These are phyloP conservation scores for Eupithecia centaureata DNA, from an alignment of 2,888 invertebrate genomes.

Conservation along the genomic window DNA sequence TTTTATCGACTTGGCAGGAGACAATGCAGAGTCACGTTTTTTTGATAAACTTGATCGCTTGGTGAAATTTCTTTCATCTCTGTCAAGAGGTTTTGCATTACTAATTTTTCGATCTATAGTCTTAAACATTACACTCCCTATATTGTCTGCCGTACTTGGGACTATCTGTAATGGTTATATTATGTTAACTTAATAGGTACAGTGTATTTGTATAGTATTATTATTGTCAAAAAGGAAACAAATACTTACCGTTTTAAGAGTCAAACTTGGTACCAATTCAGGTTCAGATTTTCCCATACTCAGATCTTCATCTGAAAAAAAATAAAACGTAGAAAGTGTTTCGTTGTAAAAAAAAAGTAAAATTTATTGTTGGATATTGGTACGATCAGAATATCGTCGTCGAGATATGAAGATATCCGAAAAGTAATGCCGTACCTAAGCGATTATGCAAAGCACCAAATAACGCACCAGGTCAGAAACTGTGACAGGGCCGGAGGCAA, in stretches of 20 bases:
- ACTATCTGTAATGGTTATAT: constrained; percentile 28
- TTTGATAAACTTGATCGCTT: constrained; percentile 28
- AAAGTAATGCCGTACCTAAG: not conserved
- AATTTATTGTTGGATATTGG: not conserved
- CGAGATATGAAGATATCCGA: not conserved
- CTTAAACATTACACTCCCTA: constrained; percentile 31
- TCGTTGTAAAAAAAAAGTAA: not conserved
- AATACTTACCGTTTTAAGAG: not conserved
- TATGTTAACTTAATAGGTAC: not conserved
- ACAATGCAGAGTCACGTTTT: constrained; percentile 15
- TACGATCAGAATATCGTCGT: not conserved
- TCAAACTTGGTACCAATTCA: not conserved
- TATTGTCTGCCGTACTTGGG: constrained; percentile 26
- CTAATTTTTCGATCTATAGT: constrained; percentile 6
- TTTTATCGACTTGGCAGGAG: constrained; percentile 28
- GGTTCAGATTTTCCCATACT: not conserved
- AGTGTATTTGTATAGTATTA: too few species aligned
- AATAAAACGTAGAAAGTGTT: not conserved
- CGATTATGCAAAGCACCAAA: not conserved
- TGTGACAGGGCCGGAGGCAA: too few species aligned
- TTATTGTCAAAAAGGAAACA: not conserved
- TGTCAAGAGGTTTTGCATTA: constrained; percentile 13
- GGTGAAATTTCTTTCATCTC: constrained; percentile 18
- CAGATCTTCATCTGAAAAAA: not conserved
- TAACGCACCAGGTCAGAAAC: not conserved